Evolutionary conservation across 2,797 vertebrate genomes (phyloP).

Genomic region (Lates japonicus): DNA sequence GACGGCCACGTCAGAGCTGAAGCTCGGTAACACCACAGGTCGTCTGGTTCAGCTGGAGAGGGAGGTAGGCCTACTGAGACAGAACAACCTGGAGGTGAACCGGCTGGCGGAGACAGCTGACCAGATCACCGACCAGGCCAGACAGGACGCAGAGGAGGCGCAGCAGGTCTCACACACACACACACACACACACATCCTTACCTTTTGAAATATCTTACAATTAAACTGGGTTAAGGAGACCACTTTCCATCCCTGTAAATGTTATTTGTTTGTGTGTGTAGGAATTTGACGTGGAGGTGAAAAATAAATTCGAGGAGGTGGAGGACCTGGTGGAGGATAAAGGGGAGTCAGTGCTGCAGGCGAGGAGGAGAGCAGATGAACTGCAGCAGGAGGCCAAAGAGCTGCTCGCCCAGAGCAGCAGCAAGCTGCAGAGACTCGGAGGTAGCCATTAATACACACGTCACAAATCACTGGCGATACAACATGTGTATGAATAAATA

Average conservation of each 20-base stretch:
- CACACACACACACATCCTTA: conserved; percentile 4
- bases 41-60: conserved; percentile 90
- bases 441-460: conserved; percentile 75
- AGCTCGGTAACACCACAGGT: conserved; percentile 88
- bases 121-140: conserved; percentile 73
- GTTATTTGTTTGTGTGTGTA: conserved; percentile 57
- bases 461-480: too few relatives aligned
- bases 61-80: conserved; percentile 87
- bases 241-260: neutral
- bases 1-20: conserved; percentile 91
- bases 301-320: conserved; percentile 84
- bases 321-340: conserved; percentile 89
- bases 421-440: conserved; percentile 90
- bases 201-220: neutral
- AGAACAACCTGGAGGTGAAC: conserved; percentile 85
- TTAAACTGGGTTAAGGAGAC: neutral
- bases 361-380: conserved; percentile 88
- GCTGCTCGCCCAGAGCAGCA: conserved; percentile 90
- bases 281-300: conserved; percentile 89
- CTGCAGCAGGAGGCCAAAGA: conserved; percentile 92
- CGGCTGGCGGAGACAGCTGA: conserved; percentile 79
- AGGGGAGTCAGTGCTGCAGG: conserved; percentile 87
- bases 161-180: conserved; percentile 84
- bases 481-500: too few relatives aligned
- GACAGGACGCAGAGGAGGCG: conserved; percentile 84